Base-by-base conservation (phyloP, 2,113 vertebrate genomes). In the Acanthisitta chloris region DNA sequence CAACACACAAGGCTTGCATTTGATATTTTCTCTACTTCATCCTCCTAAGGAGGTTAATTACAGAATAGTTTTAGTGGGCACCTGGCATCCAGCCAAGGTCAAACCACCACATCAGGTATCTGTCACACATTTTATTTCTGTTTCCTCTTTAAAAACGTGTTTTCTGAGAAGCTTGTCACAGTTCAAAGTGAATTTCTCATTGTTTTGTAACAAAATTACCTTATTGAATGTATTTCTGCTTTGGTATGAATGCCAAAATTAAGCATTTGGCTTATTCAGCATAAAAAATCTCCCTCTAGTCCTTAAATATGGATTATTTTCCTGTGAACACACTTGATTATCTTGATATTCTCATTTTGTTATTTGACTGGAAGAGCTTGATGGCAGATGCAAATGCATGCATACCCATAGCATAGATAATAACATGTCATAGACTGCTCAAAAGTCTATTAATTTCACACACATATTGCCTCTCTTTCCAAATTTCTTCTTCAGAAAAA, bases 1-100 rank as follows among this genome's bases (percentile, higher is more conserved):
- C 17, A 65, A 18, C 21, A 3, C 26, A 49, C 0, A 0, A 57
- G 23, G 9, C 6, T 49, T 49, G 65, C 0, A 1, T 66, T 49
- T 76, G 20, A 25, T 23, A 28, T 17, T 38, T 81, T 64, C 20
- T 31, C 19, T 58, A 14, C 23, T 23, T 51, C 23, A 51, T 24
- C 12, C 15, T 81, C 7, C 36, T 66, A 36, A 73, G 5, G 21
- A 73, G 26, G 9, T 42, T 49, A 36, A 42, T 43, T 31, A 43
- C 34, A 49, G 8, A 65, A 58, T 11, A 9, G 15, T 36, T 66
- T 58, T 51, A 66, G 10, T n/a, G 59, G 21, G 33, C 26, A 51
- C 23, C 26, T 45, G 23, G 38, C 28, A 66, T 51, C 12, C 28
- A 81, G 14, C 8, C 26, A 58, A 73, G 33, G 33, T 36, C 21